Conservation (phyloP, 2,113 vertebrate genomes). For the Sturnus vulgaris region DNA sequence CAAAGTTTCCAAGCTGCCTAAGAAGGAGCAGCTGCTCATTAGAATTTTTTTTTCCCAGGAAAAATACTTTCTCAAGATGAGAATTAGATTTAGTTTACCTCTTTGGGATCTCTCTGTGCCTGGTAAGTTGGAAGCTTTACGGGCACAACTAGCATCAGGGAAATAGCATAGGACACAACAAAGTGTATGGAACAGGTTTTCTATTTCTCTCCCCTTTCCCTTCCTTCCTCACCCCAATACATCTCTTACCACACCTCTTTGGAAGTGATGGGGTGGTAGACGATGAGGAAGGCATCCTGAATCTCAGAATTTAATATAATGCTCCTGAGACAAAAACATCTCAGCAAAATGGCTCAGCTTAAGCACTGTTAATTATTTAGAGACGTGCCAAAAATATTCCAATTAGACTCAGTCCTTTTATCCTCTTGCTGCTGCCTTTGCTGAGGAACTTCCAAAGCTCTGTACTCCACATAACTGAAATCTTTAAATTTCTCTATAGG, state of each 20-base stretch:
- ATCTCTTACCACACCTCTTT: not conserved
- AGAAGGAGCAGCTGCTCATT: not conserved
- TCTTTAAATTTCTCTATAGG: not conserved
- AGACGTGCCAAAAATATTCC: slow-evolving; percentile 1
- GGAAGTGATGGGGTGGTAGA: not conserved
- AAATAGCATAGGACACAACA: not conserved
- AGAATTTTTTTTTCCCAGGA: not conserved
- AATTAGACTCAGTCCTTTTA: not conserved
- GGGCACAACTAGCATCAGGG: not conserved
- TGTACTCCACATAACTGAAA: not conserved
- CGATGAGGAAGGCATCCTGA: not conserved
- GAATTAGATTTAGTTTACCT: not conserved
- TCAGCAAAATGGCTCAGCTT: not conserved
- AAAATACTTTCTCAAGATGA: not conserved
- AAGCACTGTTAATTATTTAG: not conserved
- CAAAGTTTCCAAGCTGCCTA: not conserved
- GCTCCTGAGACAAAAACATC: not conserved
- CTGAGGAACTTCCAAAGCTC: not conserved
- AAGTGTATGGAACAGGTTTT: not conserved
- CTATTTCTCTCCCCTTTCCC: not conserved
- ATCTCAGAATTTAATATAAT: not conserved
- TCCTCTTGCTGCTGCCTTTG: not conserved
- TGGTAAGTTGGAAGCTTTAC: not conserved
- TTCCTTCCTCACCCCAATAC: not conserved
- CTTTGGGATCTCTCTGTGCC: not conserved